These are phyloP conservation scores for Hycleus phaleratus DNA, from an alignment of 1,140 invertebrate genomes.

Conservation along the genomic window DNA sequence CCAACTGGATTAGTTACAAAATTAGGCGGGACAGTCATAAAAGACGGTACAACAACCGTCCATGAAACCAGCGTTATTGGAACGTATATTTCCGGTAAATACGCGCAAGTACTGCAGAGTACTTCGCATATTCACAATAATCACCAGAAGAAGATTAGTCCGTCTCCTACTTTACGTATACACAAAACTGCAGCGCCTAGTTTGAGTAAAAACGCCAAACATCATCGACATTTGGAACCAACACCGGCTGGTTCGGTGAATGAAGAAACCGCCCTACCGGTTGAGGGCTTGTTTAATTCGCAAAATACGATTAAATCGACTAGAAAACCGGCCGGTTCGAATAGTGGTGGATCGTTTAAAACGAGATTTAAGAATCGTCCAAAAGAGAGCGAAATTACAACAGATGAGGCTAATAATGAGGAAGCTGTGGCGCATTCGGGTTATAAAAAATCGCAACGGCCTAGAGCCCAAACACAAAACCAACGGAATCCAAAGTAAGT, in stretches of 20 bases:
- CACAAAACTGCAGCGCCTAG: slow-evolving; percentile 63
- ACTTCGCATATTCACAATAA: slow-evolving; percentile 34
- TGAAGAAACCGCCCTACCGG: slow-evolving; percentile 47
- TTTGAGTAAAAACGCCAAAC: slow-evolving; percentile 45
- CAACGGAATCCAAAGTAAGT: slow-evolving; percentile 33
- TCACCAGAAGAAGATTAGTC: slow-evolving; percentile 51
- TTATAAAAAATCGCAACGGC: slow-evolving; percentile 26
- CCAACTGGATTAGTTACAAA: slow-evolving; percentile 72
- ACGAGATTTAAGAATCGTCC: slow-evolving; percentile 35
- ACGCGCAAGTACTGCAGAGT: slow-evolving; percentile 61
- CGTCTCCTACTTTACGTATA: slow-evolving; percentile 57
- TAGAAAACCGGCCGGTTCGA: slow-evolving; percentile 45
- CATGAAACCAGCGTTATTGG: slow-evolving; percentile 83
- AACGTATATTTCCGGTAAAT: slow-evolving; percentile 80
- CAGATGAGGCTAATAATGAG: slow-evolving; percentile 28
- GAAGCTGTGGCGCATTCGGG: slow-evolving; percentile 26
- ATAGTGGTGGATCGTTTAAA: slow-evolving; percentile 22
- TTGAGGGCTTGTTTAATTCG: slow-evolving; percentile 44
- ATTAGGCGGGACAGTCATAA: slow-evolving; percentile 72
- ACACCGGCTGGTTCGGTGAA: slow-evolving; percentile 49
- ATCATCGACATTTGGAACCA: slow-evolving; percentile 50
- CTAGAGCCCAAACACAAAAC: slow-evolving; percentile 14
- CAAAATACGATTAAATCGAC: slow-evolving; percentile 46
- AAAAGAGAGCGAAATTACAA: slow-evolving; percentile 30
- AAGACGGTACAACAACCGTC: slow-evolving; percentile 74